Conservation (phyloP, 2,113 vertebrate species). For the Ibidorhyncha struthersii region DNA sequence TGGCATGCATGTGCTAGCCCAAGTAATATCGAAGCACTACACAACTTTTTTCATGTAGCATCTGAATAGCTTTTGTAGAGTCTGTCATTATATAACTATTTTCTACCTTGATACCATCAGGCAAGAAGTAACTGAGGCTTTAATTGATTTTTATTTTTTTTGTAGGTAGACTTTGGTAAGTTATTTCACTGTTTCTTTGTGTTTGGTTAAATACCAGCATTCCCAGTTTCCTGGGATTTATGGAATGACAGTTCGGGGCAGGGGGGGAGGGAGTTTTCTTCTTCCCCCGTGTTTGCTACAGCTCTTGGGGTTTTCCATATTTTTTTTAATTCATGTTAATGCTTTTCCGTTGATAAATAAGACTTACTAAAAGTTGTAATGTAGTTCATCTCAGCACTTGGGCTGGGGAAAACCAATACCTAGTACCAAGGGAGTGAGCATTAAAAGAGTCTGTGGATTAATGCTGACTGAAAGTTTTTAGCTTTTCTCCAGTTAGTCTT, state of each 20-base stretch:
- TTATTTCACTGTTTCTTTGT: slow-evolving; percentile 9
- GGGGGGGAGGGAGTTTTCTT: not conserved
- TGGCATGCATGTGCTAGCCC: not conserved
- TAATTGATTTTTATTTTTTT: not conserved
- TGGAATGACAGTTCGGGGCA: not conserved
- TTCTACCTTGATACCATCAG: not conserved
- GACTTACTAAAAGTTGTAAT: not conserved
- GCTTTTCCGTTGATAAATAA: not conserved
- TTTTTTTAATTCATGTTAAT: not conserved
- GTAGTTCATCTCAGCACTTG: not conserved
- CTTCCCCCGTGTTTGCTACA: slow-evolving; percentile 4
- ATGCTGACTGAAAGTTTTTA: not conserved
- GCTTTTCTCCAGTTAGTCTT: not conserved
- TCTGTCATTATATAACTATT: not conserved
- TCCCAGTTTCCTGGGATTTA: not conserved
- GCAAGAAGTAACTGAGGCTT: not conserved
- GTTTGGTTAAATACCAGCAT: not conserved
- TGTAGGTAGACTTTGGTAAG: slow-evolving; percentile 22
- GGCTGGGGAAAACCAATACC: not conserved
- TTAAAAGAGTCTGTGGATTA: not conserved
- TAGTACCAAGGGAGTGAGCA: not conserved
- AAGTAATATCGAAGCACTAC: not conserved
- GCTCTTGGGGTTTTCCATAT: not conserved
- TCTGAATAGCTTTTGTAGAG: not conserved
- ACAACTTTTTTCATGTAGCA: not conserved